Evolutionary conservation across 2,113 vertebrate genomes (phyloP).

Genomic region (Phylloscopus whistleri): DNA sequence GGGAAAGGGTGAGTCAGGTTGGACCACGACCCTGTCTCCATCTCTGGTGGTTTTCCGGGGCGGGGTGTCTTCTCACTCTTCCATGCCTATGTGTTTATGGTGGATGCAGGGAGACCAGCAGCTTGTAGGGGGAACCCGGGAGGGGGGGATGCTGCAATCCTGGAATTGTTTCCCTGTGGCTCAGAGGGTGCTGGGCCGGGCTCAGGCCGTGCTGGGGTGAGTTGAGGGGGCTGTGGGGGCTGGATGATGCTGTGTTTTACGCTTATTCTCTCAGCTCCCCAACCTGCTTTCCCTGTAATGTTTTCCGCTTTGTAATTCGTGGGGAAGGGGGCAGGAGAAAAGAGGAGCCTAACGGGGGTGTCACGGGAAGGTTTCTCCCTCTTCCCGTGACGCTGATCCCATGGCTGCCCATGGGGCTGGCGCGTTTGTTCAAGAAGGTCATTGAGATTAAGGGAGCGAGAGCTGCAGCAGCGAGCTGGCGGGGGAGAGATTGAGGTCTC

Average conservation of each 20-base stretch:
- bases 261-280: neutral
- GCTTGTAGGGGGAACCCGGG: neutral
- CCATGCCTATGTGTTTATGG: neutral
- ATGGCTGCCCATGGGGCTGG: neutral
- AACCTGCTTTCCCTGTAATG: neutral
- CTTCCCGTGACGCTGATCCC: neutral
- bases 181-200: neutral
- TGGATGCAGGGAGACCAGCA: neutral
- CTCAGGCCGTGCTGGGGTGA: rapidly evolving
- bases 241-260: neutral
- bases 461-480: constrained; percentile 10
- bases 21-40: neutral
- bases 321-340: neutral
- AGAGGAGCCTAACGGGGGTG: neutral
- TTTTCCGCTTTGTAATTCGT: neutral
- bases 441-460: constrained; percentile 34
- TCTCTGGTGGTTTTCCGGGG: neutral
- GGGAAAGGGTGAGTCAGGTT: neutral
- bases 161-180: neutral
- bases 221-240: neutral
- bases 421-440: constrained; percentile 26
- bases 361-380: neutral
- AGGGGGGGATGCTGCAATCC: neutral
- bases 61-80: neutral
- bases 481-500: constrained; percentile 13